Evolutionary conservation across 2,888 invertebrate species (phyloP).

Genomic region (Limnephilus marmoratus): DNA sequence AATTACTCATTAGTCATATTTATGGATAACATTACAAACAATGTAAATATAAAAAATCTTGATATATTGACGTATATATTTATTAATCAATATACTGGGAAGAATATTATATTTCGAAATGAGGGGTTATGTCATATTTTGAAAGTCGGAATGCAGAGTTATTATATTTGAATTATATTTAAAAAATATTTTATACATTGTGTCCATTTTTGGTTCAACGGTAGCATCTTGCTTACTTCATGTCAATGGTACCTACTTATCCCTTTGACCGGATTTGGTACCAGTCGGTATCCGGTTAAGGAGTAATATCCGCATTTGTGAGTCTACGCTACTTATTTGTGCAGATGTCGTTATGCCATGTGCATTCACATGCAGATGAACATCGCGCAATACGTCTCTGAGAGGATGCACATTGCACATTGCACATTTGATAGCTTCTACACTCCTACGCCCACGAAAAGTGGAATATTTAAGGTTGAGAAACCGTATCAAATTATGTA

Average conservation of each 20-base stretch:
- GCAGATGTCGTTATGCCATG: conserved; percentile 18
- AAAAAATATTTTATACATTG: no score
- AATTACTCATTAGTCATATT: no score
- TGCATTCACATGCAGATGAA: background rate
- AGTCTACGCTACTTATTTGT: conserved; percentile 27
- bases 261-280: background rate
- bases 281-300: conserved; percentile 8
- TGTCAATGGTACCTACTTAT: background rate
- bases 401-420: background rate
- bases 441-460: background rate
- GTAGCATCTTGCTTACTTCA: background rate
- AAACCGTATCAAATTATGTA: background rate
- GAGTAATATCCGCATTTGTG: conserved; percentile 17
- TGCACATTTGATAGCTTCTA: background rate
- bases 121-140: no score
- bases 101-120: no score
- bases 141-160: no score
- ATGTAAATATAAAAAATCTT: no score
- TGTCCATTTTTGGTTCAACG: background rate
- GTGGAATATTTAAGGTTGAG: background rate
- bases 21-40: no score
- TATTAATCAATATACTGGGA: no score
- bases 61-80: no score
- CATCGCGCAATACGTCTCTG: background rate
- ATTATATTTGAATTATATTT: no score